Base-by-base conservation (phyloP, 1,140 invertebrate species). In the Mya arenaria region DNA sequence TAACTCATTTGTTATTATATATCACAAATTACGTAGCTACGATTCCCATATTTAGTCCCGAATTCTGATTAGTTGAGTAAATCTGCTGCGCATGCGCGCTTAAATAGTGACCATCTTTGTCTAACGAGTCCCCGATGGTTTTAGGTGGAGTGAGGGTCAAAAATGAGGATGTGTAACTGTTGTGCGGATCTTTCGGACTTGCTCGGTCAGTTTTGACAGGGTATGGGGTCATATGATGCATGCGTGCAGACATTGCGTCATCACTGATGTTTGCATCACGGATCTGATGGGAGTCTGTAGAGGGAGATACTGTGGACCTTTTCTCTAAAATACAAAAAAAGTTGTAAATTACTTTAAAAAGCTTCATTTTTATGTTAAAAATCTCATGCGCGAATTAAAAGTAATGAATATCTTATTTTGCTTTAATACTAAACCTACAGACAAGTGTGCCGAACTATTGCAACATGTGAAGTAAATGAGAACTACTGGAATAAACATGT, bases 1-100 rank as follows among this genome's bases (percentile, higher is more conserved):
- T n/a, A n/a, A n/a, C n/a, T n/a, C n/a, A n/a, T n/a, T n/a, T n/a
- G n/a, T n/a, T n/a, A n/a, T n/a, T n/a, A n/a, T n/a, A n/a, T n/a
- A n/a, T n/a, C n/a, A n/a, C n/a, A n/a, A n/a, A 17, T 75, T 80
- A 80, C 1, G 41, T 69, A 25, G 77, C 77, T 58, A 80, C 77
- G 32, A 80, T 80, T n/a, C 77, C 77, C 77, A 80, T 80, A 71
- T 80, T 80, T 30, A 80, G 77, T 71, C 77, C 77, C 3, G 66
- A n/a, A 37, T 58, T 71, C 36, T 80, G 77, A 23, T 65, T 44
- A 37, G 41, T 30, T 19, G 41, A 56, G 48, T 80, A 80, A 5
- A 80, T 36, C 56, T 80, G 77, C 25, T 80, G 77, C 65, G 77
- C 65, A 80, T 80, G 77, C 52, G 77, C 52, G 48, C 28, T 71